A percentile compares a stretch with the other conserved stretches of the same genome.
These are phyloP conservation scores for Gopherus flavomarginatus DNA, from an alignment of 2,113 vertebrate genomes.

Conservation along the genomic window DNA sequence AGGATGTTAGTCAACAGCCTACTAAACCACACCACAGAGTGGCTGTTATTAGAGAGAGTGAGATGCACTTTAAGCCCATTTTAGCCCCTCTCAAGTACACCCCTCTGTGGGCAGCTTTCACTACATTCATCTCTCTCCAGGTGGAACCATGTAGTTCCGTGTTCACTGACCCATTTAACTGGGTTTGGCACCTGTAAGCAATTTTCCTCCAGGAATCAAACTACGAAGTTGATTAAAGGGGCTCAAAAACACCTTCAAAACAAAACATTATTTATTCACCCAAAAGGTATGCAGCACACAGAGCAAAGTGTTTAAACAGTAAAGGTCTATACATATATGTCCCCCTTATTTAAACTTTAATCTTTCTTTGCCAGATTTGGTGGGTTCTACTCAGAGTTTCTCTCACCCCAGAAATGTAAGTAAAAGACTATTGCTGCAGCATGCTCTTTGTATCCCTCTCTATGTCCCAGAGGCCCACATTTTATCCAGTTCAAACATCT, in stretches of 20 bases:
- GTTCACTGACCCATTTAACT: accelerated
- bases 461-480: not conserved
- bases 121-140: not conserved
- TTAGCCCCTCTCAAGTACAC: not conserved
- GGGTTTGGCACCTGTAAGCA: not conserved
- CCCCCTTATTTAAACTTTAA: conserved; percentile 6
- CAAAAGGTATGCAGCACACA: not conserved
- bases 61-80: not conserved
- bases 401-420: not conserved
- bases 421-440: not conserved
- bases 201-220: not conserved
- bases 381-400: not conserved
- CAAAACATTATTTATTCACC: not conserved
- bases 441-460: not conserved
- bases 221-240: not conserved
- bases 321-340: not conserved
- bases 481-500: not conserved
- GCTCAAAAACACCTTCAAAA: not conserved
- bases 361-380: not conserved
- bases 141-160: not conserved
- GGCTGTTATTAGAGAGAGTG: not conserved
- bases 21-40: accelerated
- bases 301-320: not conserved
- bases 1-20: not conserved
- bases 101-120: not conserved